phyloP scores from a whole-genome alignment of 1,140 invertebrate species.

The Pogonus chalceus region DNA sequence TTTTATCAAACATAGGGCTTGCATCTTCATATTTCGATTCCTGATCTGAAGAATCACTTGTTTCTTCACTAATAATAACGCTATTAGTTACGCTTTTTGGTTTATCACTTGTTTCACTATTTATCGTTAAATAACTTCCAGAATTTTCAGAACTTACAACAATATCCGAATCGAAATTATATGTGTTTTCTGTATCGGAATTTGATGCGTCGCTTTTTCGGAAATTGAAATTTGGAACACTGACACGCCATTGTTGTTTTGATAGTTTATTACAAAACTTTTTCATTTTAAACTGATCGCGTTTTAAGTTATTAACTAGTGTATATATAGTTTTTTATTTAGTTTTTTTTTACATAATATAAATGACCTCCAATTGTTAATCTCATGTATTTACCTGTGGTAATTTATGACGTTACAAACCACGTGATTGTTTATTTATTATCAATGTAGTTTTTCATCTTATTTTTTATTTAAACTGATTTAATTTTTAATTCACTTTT shows the following conservation, averaged over 20 bases:
- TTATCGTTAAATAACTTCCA: neutral
- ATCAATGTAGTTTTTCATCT: neutral
- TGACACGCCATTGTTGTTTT: constrained; percentile 30
- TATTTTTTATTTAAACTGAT: neutral
- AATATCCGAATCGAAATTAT: neutral
- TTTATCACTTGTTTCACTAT: neutral
- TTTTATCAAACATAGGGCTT: neutral
- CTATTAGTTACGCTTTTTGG: neutral
- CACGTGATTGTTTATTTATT: constrained; percentile 3
- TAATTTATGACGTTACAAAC: neutral
- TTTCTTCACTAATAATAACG: neutral
- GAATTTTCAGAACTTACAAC: neutral
- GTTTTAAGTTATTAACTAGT: too few relatives aligned
- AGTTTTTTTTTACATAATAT: neutral
- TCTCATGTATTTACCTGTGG: neutral
- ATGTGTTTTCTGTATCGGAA: constrained; percentile 12
- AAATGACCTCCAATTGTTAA: neutral
- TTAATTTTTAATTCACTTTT: neutral
- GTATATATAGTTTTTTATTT: neutral
- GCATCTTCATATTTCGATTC: constrained; percentile 2
- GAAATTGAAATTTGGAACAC: constrained; percentile 29
- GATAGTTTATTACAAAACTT: constrained; percentile 31
- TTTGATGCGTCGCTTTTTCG: constrained; percentile 19
- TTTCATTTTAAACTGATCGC: constrained; percentile 27
- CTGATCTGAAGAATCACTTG: neutral